Base-by-base conservation (phyloP, 1,140 invertebrate species). In the Drosophila equinoxialis region DNA sequence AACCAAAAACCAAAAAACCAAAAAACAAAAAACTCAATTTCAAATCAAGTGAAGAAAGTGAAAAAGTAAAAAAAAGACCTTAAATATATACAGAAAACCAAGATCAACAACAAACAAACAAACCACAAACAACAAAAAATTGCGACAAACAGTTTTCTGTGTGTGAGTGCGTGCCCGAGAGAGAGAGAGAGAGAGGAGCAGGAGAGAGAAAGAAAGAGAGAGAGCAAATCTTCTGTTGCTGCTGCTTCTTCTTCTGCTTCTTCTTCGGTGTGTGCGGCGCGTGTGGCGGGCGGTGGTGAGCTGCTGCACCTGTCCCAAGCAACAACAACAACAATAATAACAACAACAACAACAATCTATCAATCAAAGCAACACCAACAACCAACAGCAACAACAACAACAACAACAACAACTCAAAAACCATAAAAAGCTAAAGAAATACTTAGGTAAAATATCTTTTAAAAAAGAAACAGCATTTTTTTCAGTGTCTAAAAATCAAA, bases 371-470 rank as follows among this genome's bases (percentile, higher is more conserved):
- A 72, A 65, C 60, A 51, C 58, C 45, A 77, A 73, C 77, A 72
- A 68, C 84, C 62, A 60, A 62, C 42, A 77, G 30, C 60, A 65
- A 5, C 60, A 69, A 61, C 41, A 26, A 5, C 35, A 26, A 26
- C 74, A 73, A 68, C 60, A 54, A 66, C 48, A 77, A 73, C 80
- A 73, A 68, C 84, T 35, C 13, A 65, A 54, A 55, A 57, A 35
- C 14, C 48, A 57, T 26, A 39, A 63, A 64, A 86, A 87, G 68
- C 76, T 80, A 78, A 78, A 74, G 61, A 61, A 79, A 90, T 90
- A 90, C 87, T 90, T 86, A 90, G 86, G 86, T 90, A 90, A 90
- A 90, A 90, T 90, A 90, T 90, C 86, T 90, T 54, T 17, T 61
- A 59, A 51, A 66, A 72, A 71, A 17, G 58, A 77, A 59, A 72